Evolutionary conservation across 2,797 vertebrate species (phyloP).

Genomic region (Nyctalus aviator): DNA sequence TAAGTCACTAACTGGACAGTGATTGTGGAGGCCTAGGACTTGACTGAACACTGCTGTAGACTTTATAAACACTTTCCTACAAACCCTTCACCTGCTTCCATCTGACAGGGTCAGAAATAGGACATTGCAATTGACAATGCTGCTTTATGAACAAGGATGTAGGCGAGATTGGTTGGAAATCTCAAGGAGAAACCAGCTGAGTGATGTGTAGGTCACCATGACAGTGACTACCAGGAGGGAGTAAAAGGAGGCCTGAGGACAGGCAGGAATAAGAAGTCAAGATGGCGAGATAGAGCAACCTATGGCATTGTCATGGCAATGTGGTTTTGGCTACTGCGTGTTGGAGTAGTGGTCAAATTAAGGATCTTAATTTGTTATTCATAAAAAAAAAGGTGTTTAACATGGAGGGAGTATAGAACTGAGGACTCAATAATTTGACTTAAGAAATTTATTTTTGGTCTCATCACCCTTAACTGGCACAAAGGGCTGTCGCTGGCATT

Average conservation of each 20-base stretch:
- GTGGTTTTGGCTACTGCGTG: background rate
- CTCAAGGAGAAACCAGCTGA: background rate
- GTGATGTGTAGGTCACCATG: background rate
- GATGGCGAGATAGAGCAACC: background rate
- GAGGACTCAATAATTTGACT: background rate
- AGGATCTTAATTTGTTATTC: background rate
- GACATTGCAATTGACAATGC: background rate
- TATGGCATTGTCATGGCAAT: background rate
- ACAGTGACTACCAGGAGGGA: background rate
- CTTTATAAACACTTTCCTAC: too few relatives aligned
- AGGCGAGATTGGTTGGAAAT: background rate
- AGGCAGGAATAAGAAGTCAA: background rate
- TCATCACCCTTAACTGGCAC: background rate
- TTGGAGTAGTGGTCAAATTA: background rate
- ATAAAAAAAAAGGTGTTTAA: background rate
- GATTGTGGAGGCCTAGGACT: background rate
- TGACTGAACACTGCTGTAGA: too few relatives aligned
- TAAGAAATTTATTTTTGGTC: background rate
- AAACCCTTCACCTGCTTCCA: background rate
- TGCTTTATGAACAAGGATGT: background rate
- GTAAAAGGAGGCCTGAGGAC: background rate
- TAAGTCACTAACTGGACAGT: background rate
- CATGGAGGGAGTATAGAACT: background rate
- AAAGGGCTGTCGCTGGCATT: background rate
- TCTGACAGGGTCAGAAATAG: background rate